Evolutionary conservation across 2,888 invertebrate genomes (phyloP).

Genomic region (Empis stercorea): DNA sequence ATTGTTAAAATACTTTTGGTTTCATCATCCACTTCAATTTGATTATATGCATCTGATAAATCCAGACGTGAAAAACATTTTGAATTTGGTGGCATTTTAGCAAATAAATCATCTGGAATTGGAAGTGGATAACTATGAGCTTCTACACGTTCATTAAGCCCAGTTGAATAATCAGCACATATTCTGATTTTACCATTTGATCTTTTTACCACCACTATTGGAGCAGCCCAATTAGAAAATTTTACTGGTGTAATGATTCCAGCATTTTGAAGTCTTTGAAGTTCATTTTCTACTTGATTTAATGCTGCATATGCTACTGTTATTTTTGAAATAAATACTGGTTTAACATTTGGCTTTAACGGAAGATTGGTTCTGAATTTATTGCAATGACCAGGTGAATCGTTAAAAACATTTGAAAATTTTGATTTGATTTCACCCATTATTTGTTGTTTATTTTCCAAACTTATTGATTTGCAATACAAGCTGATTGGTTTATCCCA

Average conservation of each 20-base stretch:
- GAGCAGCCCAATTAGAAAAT: conserved; percentile 16
- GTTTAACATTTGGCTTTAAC: conserved; percentile 12
- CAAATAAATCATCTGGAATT: conserved; percentile 12
- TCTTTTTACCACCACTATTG: conserved; percentile 12
- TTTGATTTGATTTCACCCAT: conserved; percentile 1
- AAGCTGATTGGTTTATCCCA: too few species aligned
- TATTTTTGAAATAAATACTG: conserved; percentile 13
- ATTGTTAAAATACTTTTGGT: conserved; percentile 12
- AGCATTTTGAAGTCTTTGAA: conserved; percentile 9
- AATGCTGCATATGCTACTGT: conserved; percentile 13
- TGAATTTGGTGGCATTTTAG: background rate
- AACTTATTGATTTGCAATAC: too few species aligned
- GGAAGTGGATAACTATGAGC: conserved; percentile 10
- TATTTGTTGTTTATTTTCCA: too few species aligned
- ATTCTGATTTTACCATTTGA: conserved; percentile 12
- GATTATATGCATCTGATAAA: conserved; percentile 8
- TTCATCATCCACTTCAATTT: conserved; percentile 7
- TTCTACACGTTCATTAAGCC: conserved; percentile 7
- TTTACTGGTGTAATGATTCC: conserved; percentile 14
- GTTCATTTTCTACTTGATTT: conserved; percentile 9
- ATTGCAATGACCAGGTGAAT: conserved; percentile 9
- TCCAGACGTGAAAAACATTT: conserved; percentile 6
- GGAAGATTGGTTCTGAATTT: conserved; percentile 9
- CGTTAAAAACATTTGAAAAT: conserved; percentile 9
- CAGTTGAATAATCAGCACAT: conserved; percentile 16